These are phyloP conservation scores for Lutjanus erythropterus DNA, from an alignment of 2,113 vertebrate species.

Conservation along the genomic window DNA sequence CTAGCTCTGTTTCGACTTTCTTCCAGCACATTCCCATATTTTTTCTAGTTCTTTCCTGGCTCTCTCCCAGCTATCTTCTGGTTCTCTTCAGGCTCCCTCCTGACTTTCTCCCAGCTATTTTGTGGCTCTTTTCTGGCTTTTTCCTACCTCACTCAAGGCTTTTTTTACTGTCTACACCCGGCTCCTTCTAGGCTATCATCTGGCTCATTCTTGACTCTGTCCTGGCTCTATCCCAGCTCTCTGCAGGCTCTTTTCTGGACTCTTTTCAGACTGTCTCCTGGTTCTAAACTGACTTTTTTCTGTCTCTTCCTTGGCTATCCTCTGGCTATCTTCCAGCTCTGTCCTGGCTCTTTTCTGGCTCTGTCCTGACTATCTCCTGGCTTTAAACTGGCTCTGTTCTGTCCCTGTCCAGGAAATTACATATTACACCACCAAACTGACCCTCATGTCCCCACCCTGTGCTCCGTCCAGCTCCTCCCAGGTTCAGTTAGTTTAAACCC, in stretches of 20 bases:
- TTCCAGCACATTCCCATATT: too few relatives aligned
- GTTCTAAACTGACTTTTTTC: too few relatives aligned
- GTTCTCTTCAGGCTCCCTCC: neutral
- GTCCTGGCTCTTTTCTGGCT: neutral
- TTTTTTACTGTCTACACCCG: too few relatives aligned
- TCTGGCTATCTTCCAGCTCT: too few relatives aligned
- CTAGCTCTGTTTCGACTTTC: neutral
- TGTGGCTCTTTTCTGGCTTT: neutral
- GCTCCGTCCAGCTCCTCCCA: neutral
- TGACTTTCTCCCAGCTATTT: neutral
- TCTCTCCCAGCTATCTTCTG: neutral
- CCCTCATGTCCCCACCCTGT: neutral
- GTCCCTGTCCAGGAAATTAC: too few relatives aligned
- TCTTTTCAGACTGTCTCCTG: too few relatives aligned
- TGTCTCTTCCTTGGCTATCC: too few relatives aligned
- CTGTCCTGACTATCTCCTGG: too few relatives aligned
- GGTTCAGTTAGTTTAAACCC: slow-evolving; percentile 47
- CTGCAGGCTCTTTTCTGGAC: too few relatives aligned
- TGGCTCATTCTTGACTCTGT: too few relatives aligned
- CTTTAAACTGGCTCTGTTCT: neutral
- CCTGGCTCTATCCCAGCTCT: neutral
- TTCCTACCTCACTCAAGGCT: too few relatives aligned
- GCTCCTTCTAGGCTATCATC: too few relatives aligned
- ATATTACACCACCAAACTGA: neutral
- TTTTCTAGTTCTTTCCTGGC: neutral